Evolutionary conservation across 2,113 vertebrate species (phyloP).

Genomic region (Leucosticte australis): DNA sequence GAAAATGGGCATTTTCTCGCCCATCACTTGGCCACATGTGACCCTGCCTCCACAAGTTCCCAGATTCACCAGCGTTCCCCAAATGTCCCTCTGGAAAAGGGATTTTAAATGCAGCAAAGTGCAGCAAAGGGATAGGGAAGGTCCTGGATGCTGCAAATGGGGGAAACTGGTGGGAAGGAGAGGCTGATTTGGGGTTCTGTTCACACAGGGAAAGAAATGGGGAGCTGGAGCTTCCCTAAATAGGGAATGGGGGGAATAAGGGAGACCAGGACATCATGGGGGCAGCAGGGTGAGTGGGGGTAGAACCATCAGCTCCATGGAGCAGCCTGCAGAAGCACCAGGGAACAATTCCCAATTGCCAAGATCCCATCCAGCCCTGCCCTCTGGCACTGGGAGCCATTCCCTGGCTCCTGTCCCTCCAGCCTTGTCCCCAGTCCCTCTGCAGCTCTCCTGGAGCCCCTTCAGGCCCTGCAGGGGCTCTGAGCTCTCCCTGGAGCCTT

Average conservation of each 20-base stretch:
- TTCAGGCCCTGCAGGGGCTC: neutral
- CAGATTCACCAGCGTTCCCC: rapidly evolving
- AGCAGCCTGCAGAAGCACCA: rapidly evolving
- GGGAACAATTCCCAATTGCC: neutral
- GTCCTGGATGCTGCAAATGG: rapidly evolving
- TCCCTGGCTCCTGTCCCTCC: neutral
- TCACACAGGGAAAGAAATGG: rapidly evolving
- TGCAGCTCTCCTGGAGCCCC: neutral
- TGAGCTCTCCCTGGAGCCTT: neutral
- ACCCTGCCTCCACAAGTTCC: neutral
- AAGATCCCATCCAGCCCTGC: neutral
- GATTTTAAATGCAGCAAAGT: rapidly evolving
- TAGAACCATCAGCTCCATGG: rapidly evolving
- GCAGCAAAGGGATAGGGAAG: neutral
- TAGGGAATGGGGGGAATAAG: rapidly evolving
- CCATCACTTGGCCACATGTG: neutral
- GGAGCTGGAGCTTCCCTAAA: neutral
- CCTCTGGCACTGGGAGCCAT: neutral
- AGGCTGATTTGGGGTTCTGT: neutral
- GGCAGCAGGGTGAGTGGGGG: neutral
- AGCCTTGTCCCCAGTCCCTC: neutral
- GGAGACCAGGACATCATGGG: rapidly evolving
- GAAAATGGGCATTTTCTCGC: neutral
- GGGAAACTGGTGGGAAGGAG: neutral
- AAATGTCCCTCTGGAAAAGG: neutral